These are phyloP conservation scores for Spatula clypeata DNA, from an alignment of 2,797 vertebrate species.

Conservation along the genomic window DNA sequence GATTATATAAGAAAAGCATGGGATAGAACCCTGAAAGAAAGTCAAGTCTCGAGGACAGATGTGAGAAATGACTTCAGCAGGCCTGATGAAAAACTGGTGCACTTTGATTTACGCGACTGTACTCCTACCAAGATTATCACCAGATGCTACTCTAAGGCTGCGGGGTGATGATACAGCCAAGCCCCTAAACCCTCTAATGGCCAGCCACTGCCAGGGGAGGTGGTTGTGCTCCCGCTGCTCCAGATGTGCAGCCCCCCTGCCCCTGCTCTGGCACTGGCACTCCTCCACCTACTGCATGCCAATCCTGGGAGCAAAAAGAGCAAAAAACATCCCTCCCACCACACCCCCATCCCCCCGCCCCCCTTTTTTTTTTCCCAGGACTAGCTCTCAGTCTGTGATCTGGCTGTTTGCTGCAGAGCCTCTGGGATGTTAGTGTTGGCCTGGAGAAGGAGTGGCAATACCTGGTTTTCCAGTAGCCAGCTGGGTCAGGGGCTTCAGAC, in stretches of 20 bases:
- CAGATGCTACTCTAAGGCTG: conserved; percentile 14
- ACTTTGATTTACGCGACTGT: not conserved
- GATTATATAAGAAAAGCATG: not conserved
- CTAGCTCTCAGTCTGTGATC: not conserved
- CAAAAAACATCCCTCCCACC: too few relatives aligned
- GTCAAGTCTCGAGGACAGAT: not conserved
- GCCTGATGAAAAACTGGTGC: not conserved
- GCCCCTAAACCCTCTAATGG: not conserved
- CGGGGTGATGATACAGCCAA: not conserved
- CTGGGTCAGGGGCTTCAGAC: not conserved
- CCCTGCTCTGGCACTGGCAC: not conserved
- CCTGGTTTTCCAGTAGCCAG: accelerated
- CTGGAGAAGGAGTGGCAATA: not conserved
- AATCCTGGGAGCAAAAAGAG: not conserved
- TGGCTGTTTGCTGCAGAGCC: not conserved
- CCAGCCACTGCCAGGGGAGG: not conserved
- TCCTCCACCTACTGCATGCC: not conserved
- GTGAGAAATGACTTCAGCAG: not conserved
- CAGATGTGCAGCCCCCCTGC: not conserved
- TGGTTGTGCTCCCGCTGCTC: not conserved
- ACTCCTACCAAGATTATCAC: not conserved
- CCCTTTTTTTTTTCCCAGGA: accelerated
- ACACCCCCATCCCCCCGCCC: accelerated
- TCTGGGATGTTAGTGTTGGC: not conserved
- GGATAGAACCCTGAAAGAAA: not conserved